Evolutionary conservation across 2,888 invertebrate genomes (phyloP), one percentile per base, ranked within the genome.

Genomic region (Girardia tigrina): DNA sequence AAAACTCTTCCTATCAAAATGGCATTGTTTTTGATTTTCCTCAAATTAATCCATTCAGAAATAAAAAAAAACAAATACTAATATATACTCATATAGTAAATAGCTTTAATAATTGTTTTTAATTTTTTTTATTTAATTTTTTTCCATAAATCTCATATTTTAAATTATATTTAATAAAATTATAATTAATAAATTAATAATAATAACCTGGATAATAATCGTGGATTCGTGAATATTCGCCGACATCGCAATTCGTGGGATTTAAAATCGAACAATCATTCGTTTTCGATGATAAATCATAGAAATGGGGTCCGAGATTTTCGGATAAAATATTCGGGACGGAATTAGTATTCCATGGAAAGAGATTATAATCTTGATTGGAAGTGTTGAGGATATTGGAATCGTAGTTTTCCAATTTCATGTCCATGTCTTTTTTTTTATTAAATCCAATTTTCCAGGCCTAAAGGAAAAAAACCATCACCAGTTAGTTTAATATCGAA

Each of bases 211-310:
- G 23, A 56, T 56, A 56, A 16, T 56, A 56, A 20, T 56, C 56
- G 23, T 56, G 56, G 23, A 56, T 20, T 8, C 56, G 56, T 20
- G 20, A 20, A 16, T 56, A 56, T 6, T 56, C 56, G 4, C 20
- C 4, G n/a, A 56, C n/a, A 56, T 56, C 56, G 56, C 56, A 56
- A 56, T 56, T 56, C n/a, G n/a, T 56, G 6, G 56, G 8, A 56
- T 56, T 56, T n/a, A 56, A 56, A 56, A 56, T 56, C 56, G 56
- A 56, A 56, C 56, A 56, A 56, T 56, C 56, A 56, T 56, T 56
- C 4, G 56, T 56, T 56, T 56, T 56, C 4, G 4, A 8, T 56
- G 56, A 12, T 56, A 56, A 56, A 56, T 56, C 56, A 56, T 56
- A 56, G n/a, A 56, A 56, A n/a, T 56, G n/a, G 6, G 56, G 8